Conservation (phyloP, 2,888 invertebrate genomes). For the Dasypolia templi region DNA sequence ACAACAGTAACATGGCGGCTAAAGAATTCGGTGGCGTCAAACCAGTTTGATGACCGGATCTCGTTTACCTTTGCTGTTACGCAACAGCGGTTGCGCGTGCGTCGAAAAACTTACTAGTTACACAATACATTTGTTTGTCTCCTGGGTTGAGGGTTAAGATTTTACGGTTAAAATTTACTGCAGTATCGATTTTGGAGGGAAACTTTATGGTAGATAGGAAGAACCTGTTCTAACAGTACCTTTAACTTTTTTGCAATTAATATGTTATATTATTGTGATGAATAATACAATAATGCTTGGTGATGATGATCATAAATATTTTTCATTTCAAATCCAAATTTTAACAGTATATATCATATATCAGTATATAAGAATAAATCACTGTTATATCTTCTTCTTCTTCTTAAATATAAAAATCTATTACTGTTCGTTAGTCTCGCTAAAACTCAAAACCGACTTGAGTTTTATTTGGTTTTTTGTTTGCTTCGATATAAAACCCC, state of each 20-base stretch:
- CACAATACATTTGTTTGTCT: constrained; percentile 40
- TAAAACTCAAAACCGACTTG: no score
- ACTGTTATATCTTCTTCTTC: no score
- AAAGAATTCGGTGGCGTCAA: constrained; percentile 55
- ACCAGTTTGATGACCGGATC: constrained; percentile 59
- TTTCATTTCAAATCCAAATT: background rate
- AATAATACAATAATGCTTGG: no score
- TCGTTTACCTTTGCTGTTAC: constrained; percentile 61
- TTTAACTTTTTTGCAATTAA: no score
- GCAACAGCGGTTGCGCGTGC: constrained; percentile 48
- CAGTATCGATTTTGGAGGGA: background rate
- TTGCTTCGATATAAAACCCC: no score
- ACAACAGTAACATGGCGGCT: constrained; percentile 33
- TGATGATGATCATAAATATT: background rate
- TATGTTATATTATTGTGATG: no score
- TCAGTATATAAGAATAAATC: no score
- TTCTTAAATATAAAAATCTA: no score
- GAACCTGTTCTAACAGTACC: background rate
- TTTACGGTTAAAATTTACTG: background rate
- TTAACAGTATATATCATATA: background rate
- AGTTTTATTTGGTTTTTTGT: no score
- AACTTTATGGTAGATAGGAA: background rate
- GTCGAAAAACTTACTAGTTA: constrained; percentile 40
- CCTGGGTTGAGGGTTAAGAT: constrained; percentile 25
- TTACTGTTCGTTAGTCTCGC: no score